phyloP scores from a whole-genome alignment of 2,113 vertebrate species.

The Aythya baeri region DNA sequence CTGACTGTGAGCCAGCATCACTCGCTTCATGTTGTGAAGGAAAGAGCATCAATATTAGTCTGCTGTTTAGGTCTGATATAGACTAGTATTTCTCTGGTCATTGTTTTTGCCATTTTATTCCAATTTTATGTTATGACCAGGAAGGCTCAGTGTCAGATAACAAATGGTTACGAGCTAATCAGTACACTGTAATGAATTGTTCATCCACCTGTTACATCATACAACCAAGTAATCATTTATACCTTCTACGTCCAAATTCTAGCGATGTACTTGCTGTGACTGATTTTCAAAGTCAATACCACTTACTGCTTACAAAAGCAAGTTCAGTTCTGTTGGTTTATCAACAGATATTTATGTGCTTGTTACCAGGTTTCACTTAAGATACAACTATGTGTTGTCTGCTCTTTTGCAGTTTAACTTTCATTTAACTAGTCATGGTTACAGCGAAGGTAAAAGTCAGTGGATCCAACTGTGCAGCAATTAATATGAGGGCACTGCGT shows the following conservation, averaged over 20 bases:
- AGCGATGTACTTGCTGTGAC: background rate
- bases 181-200: background rate
- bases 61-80: background rate
- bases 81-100: background rate
- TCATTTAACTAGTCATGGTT: background rate
- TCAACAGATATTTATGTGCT: background rate
- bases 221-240: background rate
- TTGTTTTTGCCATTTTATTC: background rate
- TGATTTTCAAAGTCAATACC: background rate
- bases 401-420: background rate
- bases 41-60: accelerated
- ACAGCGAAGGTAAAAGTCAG: background rate
- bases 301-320: background rate
- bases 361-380: background rate
- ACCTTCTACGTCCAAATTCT: background rate
- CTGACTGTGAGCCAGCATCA: background rate
- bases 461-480: background rate
- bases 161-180: background rate
- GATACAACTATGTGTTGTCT: background rate
- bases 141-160: background rate
- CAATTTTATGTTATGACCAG: background rate
- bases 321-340: background rate
- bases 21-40: background rate
- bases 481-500: background rate
- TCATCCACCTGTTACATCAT: background rate